Percentiles rank a stretch among this genome's conserved stretches.
These are phyloP conservation scores for Tricholaema leucomelas DNA, from an alignment of 2,113 vertebrate genomes.

Conservation along the genomic window DNA sequence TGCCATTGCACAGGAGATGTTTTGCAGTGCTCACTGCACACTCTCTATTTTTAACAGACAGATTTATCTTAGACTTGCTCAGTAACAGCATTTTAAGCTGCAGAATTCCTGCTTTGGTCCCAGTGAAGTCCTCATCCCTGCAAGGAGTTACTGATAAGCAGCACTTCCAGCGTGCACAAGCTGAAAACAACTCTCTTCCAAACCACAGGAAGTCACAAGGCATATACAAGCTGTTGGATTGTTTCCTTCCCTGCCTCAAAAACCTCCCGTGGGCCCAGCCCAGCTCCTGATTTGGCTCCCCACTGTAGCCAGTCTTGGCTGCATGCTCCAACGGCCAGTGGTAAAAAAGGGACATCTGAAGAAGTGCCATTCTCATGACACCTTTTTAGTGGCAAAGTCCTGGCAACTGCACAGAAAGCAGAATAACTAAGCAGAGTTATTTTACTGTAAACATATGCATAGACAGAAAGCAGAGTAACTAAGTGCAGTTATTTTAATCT, in stretches of 20 bases:
- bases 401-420: neutral
- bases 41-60: neutral
- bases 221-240: conserved; percentile 67
- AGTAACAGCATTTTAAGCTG: neutral
- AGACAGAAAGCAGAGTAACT: neutral
- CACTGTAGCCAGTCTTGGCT: neutral
- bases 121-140: rapidly evolving
- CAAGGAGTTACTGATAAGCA: neutral
- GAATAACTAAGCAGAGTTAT: neutral
- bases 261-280: neutral
- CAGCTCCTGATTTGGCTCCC: neutral
- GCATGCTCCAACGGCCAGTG: neutral
- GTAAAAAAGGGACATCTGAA: neutral
- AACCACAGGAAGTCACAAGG: conserved; percentile 49
- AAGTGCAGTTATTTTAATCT: neutral
- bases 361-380: neutral
- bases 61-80: neutral
- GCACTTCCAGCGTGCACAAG: rapidly evolving
- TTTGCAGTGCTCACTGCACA: rapidly evolving
- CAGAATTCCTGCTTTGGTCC: neutral
- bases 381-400: neutral
- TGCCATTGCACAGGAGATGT: neutral
- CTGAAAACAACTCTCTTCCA: neutral
- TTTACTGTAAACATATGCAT: neutral
- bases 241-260: conserved; percentile 63